Evolutionary conservation across 2,888 invertebrate species (phyloP).

Genomic region (Drosophila flavopinicola): DNA sequence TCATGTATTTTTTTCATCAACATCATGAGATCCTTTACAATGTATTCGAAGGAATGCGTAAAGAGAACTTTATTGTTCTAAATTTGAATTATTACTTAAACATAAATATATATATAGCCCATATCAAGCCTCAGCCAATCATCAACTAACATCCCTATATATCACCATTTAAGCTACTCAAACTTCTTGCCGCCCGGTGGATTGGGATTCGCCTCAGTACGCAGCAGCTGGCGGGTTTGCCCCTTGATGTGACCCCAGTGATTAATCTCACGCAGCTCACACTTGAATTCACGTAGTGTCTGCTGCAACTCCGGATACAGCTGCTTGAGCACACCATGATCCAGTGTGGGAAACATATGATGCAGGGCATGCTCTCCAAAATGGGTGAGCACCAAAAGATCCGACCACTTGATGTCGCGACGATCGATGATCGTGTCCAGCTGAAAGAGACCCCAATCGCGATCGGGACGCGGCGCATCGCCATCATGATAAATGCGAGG

Average conservation of each 20-base stretch:
- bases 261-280: slow-evolving; percentile 82
- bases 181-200: slow-evolving; percentile 59
- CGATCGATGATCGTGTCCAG: slow-evolving; percentile 90
- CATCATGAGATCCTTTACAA: too few relatives aligned
- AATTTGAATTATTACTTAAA: background rate
- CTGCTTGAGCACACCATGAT: slow-evolving; percentile 89
- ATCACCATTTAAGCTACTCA: slow-evolving; percentile 19
- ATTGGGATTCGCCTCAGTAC: slow-evolving; percentile 83
- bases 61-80: background rate
- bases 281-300: slow-evolving; percentile 78
- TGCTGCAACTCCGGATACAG: slow-evolving; percentile 86
- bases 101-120: background rate
- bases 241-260: slow-evolving; percentile 88
- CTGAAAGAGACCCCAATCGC: slow-evolving; percentile 92
- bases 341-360: slow-evolving; percentile 91
- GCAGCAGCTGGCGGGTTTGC: slow-evolving; percentile 87
- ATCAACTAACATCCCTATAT: background rate
- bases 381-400: slow-evolving; percentile 88
- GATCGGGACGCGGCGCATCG: slow-evolving; percentile 85
- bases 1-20: too few relatives aligned
- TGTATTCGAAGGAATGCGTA: too few relatives aligned
- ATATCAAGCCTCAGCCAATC: background rate
- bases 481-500: slow-evolving; percentile 91
- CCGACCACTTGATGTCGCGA: slow-evolving; percentile 87
- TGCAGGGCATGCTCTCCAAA: slow-evolving; percentile 92